phyloP scores from a whole-genome alignment of 92 coral and sea anemone species.

The Umimayanthus kanabou region DNA sequence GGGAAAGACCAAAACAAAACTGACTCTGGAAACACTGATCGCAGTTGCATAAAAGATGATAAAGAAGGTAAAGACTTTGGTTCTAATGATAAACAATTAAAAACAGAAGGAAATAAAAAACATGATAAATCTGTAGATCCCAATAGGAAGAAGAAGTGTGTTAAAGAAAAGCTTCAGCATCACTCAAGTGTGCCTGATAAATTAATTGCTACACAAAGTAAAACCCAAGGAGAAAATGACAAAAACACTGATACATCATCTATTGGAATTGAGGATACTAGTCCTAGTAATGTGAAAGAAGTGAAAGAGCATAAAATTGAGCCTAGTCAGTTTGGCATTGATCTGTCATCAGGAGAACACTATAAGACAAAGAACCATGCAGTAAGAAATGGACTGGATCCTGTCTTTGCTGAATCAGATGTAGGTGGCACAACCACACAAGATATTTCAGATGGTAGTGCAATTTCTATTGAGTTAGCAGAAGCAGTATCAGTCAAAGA shows the following conservation, averaged over 20 bases:
- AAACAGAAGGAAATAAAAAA: neutral
- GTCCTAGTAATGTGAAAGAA: neutral
- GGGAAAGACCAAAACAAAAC: neutral
- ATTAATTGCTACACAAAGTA: neutral
- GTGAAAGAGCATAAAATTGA: neutral
- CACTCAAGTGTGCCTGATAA: neutral
- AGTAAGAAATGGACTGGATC: neutral
- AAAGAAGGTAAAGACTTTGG: neutral
- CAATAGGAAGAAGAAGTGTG: neutral
- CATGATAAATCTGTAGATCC: neutral
- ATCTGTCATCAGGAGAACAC: neutral
- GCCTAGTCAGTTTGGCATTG: neutral
- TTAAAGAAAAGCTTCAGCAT: neutral
- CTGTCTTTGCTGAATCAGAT: neutral
- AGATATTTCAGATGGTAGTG: slow-evolving; percentile 34
- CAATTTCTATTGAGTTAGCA: slow-evolving; percentile 27
- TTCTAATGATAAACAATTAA: neutral
- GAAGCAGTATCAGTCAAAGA: slow-evolving; percentile 4
- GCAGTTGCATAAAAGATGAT: neutral
- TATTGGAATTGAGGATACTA: neutral
- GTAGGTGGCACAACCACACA: neutral
- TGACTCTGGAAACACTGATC: neutral
- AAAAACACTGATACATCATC: neutral
- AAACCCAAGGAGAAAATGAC: slow-evolving; percentile 15
- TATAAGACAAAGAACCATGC: neutral